Base-by-base conservation (phyloP, 2,113 vertebrate genomes). In the Zosterops pallidus region DNA sequence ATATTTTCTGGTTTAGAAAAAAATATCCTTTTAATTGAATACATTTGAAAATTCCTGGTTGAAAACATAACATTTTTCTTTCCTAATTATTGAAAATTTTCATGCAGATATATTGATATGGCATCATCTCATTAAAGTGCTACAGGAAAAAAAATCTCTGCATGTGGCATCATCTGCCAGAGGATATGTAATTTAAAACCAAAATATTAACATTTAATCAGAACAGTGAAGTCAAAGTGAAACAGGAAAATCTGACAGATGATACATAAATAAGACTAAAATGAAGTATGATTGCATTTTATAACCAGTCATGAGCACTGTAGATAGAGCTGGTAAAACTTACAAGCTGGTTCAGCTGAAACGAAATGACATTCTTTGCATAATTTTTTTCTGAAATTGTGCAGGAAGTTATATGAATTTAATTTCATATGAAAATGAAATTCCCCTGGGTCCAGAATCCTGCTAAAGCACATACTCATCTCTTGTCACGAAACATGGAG, bases 131-230 rank as follows among this genome's bases (percentile, higher is more conserved):
- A 72, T 85, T 53, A 68, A 53, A 49, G 44, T 6, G 9, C 56
- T 82, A 74, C 79, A 80, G 74, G 85, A 90, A 75, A 86, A 89
- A 46, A 71, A 75, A 68, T 55, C 74, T 91, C 93, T 94, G 44
- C 52, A 63, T 82, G 92, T 78, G 87, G 87, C 56, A 71, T 67
- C 52, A 47, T 0, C 8, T 60, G 90, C 74, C 81, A 84, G 77
- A 75, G 57, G 84, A 71, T 79, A 76, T 68, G 65, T 75, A 84
- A 79, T 89, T 82, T 95, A 90, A 88, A 80, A 17, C 25, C 52
- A 42, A 88, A 93, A 74, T 70, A 76, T 86, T 94, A 90, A 83
- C 63, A 57, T 92, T 80, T 80, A 93, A 86, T 92, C 59, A 88
- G 52, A 93, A 77, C 5, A 9, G 37, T 33, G 72, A 93, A 86